Evolutionary conservation across 2,888 invertebrate species (phyloP), one percentile per base, ranked within the genome.

Genomic region (Chrysodeixis includens): DNA sequence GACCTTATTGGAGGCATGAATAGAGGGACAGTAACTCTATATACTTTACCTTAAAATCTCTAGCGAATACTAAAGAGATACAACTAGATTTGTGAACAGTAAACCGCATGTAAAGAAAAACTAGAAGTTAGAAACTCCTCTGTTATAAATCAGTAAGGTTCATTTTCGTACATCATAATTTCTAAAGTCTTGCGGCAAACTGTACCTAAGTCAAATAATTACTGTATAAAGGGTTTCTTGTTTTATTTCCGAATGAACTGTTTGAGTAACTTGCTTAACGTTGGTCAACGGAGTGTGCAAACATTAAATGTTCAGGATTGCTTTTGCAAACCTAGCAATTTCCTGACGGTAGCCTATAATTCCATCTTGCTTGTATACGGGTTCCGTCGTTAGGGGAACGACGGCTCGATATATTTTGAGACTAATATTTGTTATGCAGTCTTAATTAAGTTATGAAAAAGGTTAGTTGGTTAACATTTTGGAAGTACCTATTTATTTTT

Each of bases 131-230:
- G 4, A 2, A 2, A 6, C 40, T 5, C 1, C 40, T 6, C n/a
- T 40, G n/a, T n/a, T n/a, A 0, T 6, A 40, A 40, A 40, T 14
- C 14, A 40, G n/a, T 40, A n/a, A 40, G 40, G 40, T n/a, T 6
- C n/a, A n/a, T n/a, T 40, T 40, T 40, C 35, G 35, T 2, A 40
- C 1, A 40, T 40, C 40, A 40, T 40, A 1, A 0, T 40, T n/a
- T n/a, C 40, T 1, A 40, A 4, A 0, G 6, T n/a, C 40, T 4
- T n/a, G 40, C n/a, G n/a, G n/a, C n/a, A 40, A 40, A 40, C 40
- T 40, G 40, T 40, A n/a, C n/a, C n/a, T 40, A 40, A 40, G 40
- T 40, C 40, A 40, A 40, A 40, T n/a, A 40, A 40, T 40, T n/a
- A n/a, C n/a, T n/a, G 40, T n/a, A n/a, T 40, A 40, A 35, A 40